Base-by-base conservation (phyloP, 2,797 vertebrate genomes). In the Arvicola amphibius region DNA sequence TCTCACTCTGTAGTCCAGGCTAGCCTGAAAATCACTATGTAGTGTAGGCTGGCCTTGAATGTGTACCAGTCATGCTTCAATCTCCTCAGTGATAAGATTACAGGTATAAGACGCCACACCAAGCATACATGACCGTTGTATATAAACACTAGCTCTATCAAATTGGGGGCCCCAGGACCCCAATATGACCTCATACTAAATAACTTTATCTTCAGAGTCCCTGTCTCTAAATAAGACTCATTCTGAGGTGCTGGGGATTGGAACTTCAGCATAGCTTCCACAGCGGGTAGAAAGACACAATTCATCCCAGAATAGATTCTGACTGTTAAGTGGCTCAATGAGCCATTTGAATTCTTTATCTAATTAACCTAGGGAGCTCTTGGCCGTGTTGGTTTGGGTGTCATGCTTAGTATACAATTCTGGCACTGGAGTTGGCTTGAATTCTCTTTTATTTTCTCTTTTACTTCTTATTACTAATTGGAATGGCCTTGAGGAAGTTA, bases 301-400 rank as follows among this genome's bases (percentile, higher is more conserved):
- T 87, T 93, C 37, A 89, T 61, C 14, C 29, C 80, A 76, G n/a
- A 78, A 79, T 9, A 87, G 7, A 8, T 80, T 92, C 43, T 90
- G 23, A 59, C 71, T 90, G 23, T 84, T 46, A 88, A 90, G 51
- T 77, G 53, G 16, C 69, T 93, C 48, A 43, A 16, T 69, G 65
- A 95, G 40, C 80, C 83, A 76, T 86, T 88, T 91, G 69, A 86
- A 87, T 87, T 81, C 56, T 73, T 10, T 11, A 53, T 89, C 92
- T 71, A 80, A 71, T 91, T 95, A 63, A 84, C 67, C 63, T 93
- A 83, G 25, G 53, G 87, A 29, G 14, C 56, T 51, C 51, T 83
- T 78, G 73, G 59, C 63, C 29, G 12, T 63, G 3, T 8, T 67
- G 5, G 23, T 40, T 51, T 13, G 9, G 40, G 25, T 65, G 51